phyloP scores from a whole-genome alignment of 2,888 invertebrate genomes.

The Troides aeacus region DNA sequence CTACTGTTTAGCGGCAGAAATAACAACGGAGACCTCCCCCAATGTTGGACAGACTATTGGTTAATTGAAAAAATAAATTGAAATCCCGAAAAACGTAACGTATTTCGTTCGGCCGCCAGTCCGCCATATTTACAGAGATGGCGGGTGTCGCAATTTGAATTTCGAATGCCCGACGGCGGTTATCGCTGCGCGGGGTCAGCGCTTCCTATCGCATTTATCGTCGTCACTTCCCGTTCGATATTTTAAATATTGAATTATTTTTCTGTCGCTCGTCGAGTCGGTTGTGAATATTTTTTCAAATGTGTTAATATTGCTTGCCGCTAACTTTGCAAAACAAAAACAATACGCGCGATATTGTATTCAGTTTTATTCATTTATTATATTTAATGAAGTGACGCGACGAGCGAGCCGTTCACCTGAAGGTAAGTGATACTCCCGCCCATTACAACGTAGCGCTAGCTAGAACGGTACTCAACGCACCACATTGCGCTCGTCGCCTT shows the following conservation, averaged over 20 bases:
- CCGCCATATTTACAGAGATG: conserved; percentile 47
- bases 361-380: too few relatives aligned
- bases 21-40: too few relatives aligned
- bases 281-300: conserved; percentile 10
- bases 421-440: too few relatives aligned
- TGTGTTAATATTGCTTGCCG: conserved; percentile 5
- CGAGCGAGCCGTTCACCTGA: too few relatives aligned
- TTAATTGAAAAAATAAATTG: neutral
- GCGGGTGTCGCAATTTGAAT: conserved; percentile 51
- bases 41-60: neutral
- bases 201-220: conserved; percentile 63
- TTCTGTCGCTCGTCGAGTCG: conserved; percentile 21
- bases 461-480: too few relatives aligned
- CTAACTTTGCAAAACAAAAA: neutral
- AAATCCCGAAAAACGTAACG: conserved; percentile 3
- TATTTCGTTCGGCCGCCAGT: conserved; percentile 26
- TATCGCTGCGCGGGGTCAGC: conserved; percentile 62
- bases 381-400: too few relatives aligned
- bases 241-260: conserved; percentile 48
- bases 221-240: conserved; percentile 55
- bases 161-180: conserved; percentile 46
- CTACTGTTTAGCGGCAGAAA: too few relatives aligned
- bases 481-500: too few relatives aligned
- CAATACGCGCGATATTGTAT: too few relatives aligned
- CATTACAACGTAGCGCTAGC: too few relatives aligned